Conservation (phyloP, 1,140 invertebrate genomes). For the Scylla paramamosain region DNA sequence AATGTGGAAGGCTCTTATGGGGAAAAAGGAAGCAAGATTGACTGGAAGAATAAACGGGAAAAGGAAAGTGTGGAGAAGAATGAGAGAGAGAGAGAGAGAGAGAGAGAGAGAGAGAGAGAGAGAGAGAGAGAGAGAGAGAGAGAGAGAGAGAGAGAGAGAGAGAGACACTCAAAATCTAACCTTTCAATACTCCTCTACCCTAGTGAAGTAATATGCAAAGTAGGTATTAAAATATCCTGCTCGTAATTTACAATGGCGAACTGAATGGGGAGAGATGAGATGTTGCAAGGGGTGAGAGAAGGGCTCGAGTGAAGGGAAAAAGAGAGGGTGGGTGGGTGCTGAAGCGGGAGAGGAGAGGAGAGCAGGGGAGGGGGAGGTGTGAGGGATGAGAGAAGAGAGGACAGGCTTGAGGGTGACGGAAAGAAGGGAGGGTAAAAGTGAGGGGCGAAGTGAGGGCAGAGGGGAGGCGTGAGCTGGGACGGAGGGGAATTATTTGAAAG, state of each 20-base stretch:
- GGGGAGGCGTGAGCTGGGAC: neutral
- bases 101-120: constrained; percentile 23
- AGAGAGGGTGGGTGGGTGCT: neutral
- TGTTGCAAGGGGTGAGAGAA: neutral
- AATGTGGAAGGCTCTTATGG: neutral
- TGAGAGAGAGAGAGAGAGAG: neutral
- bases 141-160: constrained; percentile 25
- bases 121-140: constrained; percentile 43
- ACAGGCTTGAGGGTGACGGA: neutral
- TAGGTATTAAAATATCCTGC: neutral
- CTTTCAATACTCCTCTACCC: neutral
- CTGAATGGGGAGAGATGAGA: neutral
- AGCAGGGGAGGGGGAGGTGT: neutral
- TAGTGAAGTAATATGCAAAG: constrained; percentile 23
- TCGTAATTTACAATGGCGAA: neutral
- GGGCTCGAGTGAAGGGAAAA: neutral
- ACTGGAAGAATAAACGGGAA: neutral
- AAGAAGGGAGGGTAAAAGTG: neutral
- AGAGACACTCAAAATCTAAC: neutral
- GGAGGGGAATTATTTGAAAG: neutral
- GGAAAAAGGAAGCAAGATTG: neutral
- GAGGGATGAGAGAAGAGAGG: neutral
- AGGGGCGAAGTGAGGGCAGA: neutral
- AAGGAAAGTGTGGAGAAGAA: neutral
- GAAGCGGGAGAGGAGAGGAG: neutral